These are phyloP conservation scores for Engystomops pustulosus DNA, from an alignment of 2,113 vertebrate genomes.

Conservation along the genomic window DNA sequence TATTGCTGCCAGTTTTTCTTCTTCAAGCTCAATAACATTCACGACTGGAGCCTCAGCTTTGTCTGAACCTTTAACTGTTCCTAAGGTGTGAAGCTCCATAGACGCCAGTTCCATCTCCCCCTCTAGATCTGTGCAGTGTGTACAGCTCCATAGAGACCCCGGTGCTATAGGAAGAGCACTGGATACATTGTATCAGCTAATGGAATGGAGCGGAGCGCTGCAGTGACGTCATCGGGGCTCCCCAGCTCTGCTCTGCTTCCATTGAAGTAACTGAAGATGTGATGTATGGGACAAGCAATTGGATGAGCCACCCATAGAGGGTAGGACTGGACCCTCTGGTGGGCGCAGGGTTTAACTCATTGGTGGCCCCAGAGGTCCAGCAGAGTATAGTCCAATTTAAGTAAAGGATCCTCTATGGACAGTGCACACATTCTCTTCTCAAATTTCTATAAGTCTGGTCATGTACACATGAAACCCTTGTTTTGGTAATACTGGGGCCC, in stretches of 20 bases:
- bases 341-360: too few relatives aligned
- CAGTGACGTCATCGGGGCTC: neutral
- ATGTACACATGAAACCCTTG: too few relatives aligned
- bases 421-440: too few relatives aligned
- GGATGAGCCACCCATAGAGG: neutral
- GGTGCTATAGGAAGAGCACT: neutral
- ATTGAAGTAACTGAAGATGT: neutral
- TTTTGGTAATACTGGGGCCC: too few relatives aligned
- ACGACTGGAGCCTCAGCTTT: constrained; percentile 55
- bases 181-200: neutral
- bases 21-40: constrained; percentile 51
- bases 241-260: neutral
- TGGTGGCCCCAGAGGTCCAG: too few relatives aligned
- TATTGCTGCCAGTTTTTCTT: constrained; percentile 42
- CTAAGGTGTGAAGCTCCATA: constrained; percentile 10
- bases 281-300: neutral
- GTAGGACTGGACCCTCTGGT: too few relatives aligned
- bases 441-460: too few relatives aligned
- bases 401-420: too few relatives aligned
- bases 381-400: too few relatives aligned
- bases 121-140: neutral
- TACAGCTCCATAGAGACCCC: neutral
- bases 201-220: neutral
- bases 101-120: neutral
- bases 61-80: constrained; percentile 60